phyloP scores from a whole-genome alignment of 2,888 invertebrate genomes.

The Andrena trimmerana region DNA sequence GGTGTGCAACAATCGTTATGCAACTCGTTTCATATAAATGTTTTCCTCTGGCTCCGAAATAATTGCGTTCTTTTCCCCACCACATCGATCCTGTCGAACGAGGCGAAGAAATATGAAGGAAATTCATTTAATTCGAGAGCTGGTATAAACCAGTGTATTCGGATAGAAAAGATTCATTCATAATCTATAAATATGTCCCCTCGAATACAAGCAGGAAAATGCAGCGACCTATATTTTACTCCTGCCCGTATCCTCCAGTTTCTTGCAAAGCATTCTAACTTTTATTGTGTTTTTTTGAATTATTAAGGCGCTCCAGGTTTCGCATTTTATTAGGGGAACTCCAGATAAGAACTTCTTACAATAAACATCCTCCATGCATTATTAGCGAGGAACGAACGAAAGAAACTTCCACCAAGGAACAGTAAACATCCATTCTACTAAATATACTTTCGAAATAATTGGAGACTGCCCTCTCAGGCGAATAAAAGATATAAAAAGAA shows the following conservation, averaged over 20 bases:
- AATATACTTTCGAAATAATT: background rate
- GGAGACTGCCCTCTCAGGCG: background rate
- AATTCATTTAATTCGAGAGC: background rate
- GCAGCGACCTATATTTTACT: slow-evolving; percentile 2
- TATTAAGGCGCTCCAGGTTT: slow-evolving; percentile 11
- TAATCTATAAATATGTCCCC: background rate
- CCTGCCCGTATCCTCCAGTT: background rate
- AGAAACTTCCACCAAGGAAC: background rate
- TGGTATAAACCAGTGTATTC: background rate
- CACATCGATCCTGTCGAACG: no score
- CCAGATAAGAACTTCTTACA: background rate
- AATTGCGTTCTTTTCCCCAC: no score
- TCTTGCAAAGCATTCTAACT: slow-evolving; percentile 5
- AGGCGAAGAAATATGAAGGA: background rate
- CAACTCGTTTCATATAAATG: no score
- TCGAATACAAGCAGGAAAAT: background rate
- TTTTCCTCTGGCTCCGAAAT: no score
- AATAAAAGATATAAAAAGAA: background rate
- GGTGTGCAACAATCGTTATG: no score
- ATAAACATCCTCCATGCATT: slow-evolving; percentile 3
- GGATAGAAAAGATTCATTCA: slow-evolving; percentile 3
- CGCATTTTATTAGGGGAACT: background rate
- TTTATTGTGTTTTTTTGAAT: slow-evolving; percentile 20
- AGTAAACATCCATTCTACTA: background rate
- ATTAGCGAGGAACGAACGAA: background rate